phyloP scores from a whole-genome alignment of 2,888 invertebrate species.

The Busseola fusca region DNA sequence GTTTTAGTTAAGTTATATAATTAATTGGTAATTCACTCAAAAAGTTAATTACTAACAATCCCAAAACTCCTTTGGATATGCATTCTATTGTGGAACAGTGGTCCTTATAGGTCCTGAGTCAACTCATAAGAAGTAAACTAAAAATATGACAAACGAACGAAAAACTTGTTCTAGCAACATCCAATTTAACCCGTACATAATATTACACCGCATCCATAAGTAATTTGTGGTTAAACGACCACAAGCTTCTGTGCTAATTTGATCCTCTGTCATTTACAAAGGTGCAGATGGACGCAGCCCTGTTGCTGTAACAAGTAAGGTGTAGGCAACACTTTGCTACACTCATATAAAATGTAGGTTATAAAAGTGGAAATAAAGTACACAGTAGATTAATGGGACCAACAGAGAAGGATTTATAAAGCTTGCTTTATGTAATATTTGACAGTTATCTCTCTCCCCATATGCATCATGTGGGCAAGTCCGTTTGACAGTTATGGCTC shows the following conservation, averaged over 20 bases:
- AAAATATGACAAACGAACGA: background rate
- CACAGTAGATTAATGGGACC: background rate
- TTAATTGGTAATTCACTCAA: background rate
- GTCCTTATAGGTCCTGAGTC: background rate
- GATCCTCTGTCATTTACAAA: conserved; percentile 1
- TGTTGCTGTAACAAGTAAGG: conserved; percentile 9
- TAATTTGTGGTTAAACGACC: conserved; percentile 43
- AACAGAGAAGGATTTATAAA: conserved; percentile 30
- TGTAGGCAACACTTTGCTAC: background rate
- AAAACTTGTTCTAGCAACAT: conserved; percentile 2
- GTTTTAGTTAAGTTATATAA: background rate
- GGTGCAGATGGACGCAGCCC: conserved; percentile 7
- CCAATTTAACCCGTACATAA: conserved; percentile 1
- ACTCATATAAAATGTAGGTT: background rate
- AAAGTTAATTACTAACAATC: background rate
- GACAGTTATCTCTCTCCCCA: conserved; percentile 7
- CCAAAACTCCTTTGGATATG: background rate
- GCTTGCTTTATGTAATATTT: conserved; percentile 15
- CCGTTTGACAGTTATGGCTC: background rate
- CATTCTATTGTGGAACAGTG: background rate
- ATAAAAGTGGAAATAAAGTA: conserved; percentile 39
- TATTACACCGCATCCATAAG: conserved; percentile 27
- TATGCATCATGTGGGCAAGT: background rate
- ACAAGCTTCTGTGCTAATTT: conserved; percentile 29
- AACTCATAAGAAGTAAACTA: background rate